These are phyloP conservation scores for Morus bassanus DNA, from an alignment of 2,797 vertebrate genomes.

Conservation along the genomic window DNA sequence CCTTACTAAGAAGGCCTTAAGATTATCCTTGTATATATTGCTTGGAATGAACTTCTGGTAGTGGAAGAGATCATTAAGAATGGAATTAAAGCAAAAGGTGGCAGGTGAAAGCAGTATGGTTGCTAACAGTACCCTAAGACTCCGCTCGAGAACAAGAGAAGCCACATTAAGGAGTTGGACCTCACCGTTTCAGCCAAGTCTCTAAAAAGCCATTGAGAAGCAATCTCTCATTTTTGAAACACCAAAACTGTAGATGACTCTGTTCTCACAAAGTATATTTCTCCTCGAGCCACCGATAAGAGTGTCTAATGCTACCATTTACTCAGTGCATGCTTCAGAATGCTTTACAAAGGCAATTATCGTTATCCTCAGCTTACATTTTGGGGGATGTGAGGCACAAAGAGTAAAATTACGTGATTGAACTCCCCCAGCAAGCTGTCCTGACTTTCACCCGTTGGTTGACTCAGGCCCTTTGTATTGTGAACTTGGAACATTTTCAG, in stretches of 20 bases:
- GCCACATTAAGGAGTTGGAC: neutral
- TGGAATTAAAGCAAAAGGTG: neutral
- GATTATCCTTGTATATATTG: neutral
- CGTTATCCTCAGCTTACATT: neutral
- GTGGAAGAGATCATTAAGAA: neutral
- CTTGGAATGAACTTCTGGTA: neutral
- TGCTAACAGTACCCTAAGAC: neutral
- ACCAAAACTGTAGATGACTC: neutral
- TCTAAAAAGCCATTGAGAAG: neutral
- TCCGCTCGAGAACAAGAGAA: neutral
- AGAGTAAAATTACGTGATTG: neutral
- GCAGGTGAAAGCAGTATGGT: neutral
- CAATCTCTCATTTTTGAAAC: neutral
- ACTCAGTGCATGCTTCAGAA: neutral
- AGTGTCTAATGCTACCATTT: neutral
- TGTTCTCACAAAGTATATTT: neutral
- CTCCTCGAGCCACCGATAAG: neutral
- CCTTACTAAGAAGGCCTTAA: neutral
- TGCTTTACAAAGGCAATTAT: neutral
- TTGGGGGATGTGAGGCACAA: neutral
- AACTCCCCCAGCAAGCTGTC: neutral
- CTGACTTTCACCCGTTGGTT: neutral
- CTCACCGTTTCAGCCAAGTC: neutral
- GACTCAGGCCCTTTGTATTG: neutral
- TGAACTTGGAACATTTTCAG: neutral